These are phyloP conservation scores for Lithobates pipiens DNA, from an alignment of 2,797 vertebrate genomes.

Conservation along the genomic window DNA sequence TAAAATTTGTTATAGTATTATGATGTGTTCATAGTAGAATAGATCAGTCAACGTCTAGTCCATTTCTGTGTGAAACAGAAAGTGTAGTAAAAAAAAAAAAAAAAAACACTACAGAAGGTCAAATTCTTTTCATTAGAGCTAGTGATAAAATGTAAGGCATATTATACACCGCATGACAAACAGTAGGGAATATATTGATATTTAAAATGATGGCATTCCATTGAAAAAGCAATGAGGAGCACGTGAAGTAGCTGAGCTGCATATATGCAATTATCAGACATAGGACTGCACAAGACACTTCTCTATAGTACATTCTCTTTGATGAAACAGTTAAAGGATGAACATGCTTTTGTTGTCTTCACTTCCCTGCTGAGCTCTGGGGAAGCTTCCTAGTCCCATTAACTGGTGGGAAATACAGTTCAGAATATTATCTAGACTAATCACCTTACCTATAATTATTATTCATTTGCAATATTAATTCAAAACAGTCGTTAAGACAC, in stretches of 20 bases:
- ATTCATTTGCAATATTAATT: constrained; percentile 29
- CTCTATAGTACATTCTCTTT: constrained; percentile 31
- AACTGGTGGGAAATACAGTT: constrained; percentile 20
- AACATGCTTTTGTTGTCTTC: constrained; percentile 45
- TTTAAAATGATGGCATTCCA: constrained; percentile 28
- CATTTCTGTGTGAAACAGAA: constrained; percentile 4
- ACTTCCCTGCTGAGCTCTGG: constrained; percentile 46
- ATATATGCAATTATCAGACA: constrained; percentile 44
- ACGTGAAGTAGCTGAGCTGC: constrained; percentile 25
- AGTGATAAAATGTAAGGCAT: constrained; percentile 11
- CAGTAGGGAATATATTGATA: constrained; percentile 49
- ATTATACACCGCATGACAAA: constrained; percentile 28
- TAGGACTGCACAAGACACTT: constrained; percentile 35
- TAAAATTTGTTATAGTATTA: neutral
- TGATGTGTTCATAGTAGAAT: neutral
- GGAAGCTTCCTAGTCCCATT: constrained; percentile 18
- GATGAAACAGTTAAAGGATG: constrained; percentile 44
- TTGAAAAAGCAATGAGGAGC: constrained; percentile 27
- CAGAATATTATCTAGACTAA: constrained; percentile 11
- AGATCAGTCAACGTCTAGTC: neutral
- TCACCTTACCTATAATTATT: constrained; percentile 16
- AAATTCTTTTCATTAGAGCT: constrained; percentile 32
- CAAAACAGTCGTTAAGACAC: neutral
- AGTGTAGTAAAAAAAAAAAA: neutral
- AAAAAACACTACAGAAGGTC: constrained; percentile 10